Evolutionary conservation across 2,113 vertebrate genomes (phyloP), one percentile per base, ranked within the genome.

Genomic region (Thinocorus orbignyianus): DNA sequence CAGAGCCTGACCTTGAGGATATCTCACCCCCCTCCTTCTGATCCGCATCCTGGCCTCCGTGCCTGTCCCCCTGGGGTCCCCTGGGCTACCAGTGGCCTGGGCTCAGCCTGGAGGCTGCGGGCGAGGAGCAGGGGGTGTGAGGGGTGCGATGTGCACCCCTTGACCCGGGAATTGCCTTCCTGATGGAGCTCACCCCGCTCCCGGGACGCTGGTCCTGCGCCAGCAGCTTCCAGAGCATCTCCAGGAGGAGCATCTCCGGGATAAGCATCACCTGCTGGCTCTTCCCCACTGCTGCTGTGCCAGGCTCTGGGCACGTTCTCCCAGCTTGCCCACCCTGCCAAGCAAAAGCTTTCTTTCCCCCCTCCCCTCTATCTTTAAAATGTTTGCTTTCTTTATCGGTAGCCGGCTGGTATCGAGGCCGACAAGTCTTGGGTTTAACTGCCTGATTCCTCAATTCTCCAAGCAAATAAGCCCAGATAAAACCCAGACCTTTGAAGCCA

Each of bases 381-480:
- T 7, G 6, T 78, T 89, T 73, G 60, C 80, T 74, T 72, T 16
- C 61, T 78, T 83, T 92, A 72, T 82, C 79, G 7, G 74, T 8
- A 24, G 62, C 62, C 1, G 15, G 33, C 71, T 58, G 64, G 46
- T 80, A 84, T 77, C 88, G 23, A 73, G 69, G 42, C 52, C 11
- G 28, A 22, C 39, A 31, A 93, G 86, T 9, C 93, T 74, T 6
- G 76, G 77, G 68, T 88, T 87, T 80, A 79, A 26, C 73, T 41
- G 22, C 25, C 65, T 0, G 6, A 52, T 74, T 86, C 72, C 77
- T 92, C 65, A 61, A 39, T 77, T 72, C 31, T 9, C 95, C 82
- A 46, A 88, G 92, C 86, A 93, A 93, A 94, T 87, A 92, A 93
- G 46, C 52, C 69, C 66, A 14, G 86, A 89, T 90, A 91, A 96